Evolutionary conservation across 2,113 vertebrate genomes (phyloP), one percentile per base, ranked within the genome.

Genomic region (Lynx canadensis): DNA sequence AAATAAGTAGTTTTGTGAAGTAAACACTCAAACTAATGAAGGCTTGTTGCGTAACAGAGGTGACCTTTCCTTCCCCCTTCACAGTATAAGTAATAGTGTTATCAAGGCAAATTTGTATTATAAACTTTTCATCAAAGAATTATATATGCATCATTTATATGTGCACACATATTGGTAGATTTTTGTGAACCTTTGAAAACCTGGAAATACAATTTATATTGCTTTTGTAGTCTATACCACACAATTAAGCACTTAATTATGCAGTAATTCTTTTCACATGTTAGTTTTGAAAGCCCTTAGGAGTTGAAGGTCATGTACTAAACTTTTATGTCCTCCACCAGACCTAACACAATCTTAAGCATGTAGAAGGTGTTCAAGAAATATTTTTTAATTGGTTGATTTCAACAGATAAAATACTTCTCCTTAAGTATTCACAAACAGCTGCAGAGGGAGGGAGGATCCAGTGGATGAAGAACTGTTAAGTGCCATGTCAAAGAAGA

Each of bases 1-100:
- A 95, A 97, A 86, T 83, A 82, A 96, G 55, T 48, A 33, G 15
- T 89, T 96, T 66, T 91, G 31, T 96, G 66, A 97, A 91, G 55
- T 69, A 81, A 89, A 60, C 36, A 55, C 50, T 92, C 81, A 93
- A 89, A 97, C 68, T 81, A 83, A 88, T 57, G 31, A 91, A 73
- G 29, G 41, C 29, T 57, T 87, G 50, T 57, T 71, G 11, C 60
- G 87, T 78, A 45, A 71, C 18, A 41, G 68, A 96, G 21, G 69
- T 92, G 80, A 95, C 76, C 84, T 45, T 45, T 80, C 84, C 18
- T 88, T 96, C 69, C 38, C 16, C 14, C 60, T 97, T 93, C 50
- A 38, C 4, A 38, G 18, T 52, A 31, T 36, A 95, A 94, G 83
- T 41, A 80, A 73, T 48, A 66, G 29, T 18, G 16, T 73, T 78